Evolutionary conservation across 2,113 vertebrate genomes (phyloP), one percentile per base, ranked within the genome.

Genomic region (Vulpes lagopus): DNA sequence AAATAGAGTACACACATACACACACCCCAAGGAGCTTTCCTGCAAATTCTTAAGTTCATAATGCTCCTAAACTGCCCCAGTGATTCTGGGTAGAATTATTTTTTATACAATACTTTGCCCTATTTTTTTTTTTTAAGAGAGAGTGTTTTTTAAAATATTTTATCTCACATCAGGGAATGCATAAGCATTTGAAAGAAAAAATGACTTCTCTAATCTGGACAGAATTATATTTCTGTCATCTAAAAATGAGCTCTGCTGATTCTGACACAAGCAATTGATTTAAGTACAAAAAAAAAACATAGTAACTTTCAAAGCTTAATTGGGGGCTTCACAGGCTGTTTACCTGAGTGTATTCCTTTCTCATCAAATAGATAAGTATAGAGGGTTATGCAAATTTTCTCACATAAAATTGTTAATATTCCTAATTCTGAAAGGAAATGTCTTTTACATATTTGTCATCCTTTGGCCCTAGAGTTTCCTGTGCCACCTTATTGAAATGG

Each of bases 151-250:
- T 91, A 93, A 86, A 81, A 81, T 38, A 22, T 60, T 69, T 96
- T 35, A 38, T 30, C 23, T n/a, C 25, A 23, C 32, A 85, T 84
- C 15, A 87, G 23, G 22, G 74, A 95, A 88, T 32, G 87, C 16
- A 74, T 67, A 95, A 95, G 3, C 35, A 96, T 97, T 96, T 96
- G 86, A 87, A 95, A 83, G 82, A 94, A 87, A 87, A 85, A 8
- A 55, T 69, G 32, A 59, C 30, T 91, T 96, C 80, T 17, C 87
- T 95, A 92, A 96, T 71, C 20, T n/a, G 35, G 23, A 83, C 32
- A 82, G 51, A 90, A 78, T 84, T 92, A 53, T 76, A 51, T 92
- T 95, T 97, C 80, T 88, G n/a, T 60, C 25, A 64, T 69, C 55
- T 94, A 85, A 95, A 95, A 97, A 76, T 71, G 32, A 95, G 82